Evolutionary conservation across 2,888 invertebrate genomes (phyloP).

Genomic region (Hoplodrina ambigua): DNA sequence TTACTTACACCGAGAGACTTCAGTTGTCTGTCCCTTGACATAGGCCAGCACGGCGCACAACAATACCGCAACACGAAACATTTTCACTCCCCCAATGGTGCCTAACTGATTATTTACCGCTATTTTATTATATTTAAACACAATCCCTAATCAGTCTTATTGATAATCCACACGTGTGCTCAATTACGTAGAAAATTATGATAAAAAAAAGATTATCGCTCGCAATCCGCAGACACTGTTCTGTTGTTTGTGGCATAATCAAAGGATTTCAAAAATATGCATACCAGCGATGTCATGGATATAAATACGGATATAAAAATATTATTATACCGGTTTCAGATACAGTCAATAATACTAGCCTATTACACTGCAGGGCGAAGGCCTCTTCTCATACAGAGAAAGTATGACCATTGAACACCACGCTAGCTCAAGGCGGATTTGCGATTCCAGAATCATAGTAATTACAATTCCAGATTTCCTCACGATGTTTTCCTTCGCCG

Average conservation of each 20-base stretch:
- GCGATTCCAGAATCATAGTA: too few species aligned
- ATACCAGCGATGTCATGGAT: too few species aligned
- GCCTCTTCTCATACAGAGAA: too few species aligned
- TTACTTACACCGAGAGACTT: conserved; percentile 60
- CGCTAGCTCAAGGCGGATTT: too few species aligned
- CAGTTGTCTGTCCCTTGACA: conserved; percentile 48
- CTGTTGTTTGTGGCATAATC: conserved; percentile 2
- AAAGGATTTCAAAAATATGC: neutral
- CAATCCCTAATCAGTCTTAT: neutral
- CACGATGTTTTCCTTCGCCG: too few species aligned
- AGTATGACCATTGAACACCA: too few species aligned
- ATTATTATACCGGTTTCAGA: too few species aligned
- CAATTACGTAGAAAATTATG: conserved; percentile 3
- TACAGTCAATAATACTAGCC: too few species aligned
- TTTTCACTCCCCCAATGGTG: conserved; percentile 18
- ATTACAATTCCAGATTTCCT: too few species aligned
- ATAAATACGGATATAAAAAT: too few species aligned
- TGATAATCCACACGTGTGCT: conserved; percentile 17
- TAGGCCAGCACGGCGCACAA: conserved; percentile 46
- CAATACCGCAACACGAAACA: conserved; percentile 49
- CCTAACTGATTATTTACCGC: conserved; percentile 10
- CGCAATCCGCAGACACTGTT: neutral
- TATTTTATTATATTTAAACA: conserved; percentile 15
- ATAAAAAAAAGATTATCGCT: conserved; percentile 20
- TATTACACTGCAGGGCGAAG: too few species aligned